Evolutionary conservation across 2,797 vertebrate genomes (phyloP), one percentile per base, ranked within the genome.

Genomic region (Macropodus opercularis): DNA sequence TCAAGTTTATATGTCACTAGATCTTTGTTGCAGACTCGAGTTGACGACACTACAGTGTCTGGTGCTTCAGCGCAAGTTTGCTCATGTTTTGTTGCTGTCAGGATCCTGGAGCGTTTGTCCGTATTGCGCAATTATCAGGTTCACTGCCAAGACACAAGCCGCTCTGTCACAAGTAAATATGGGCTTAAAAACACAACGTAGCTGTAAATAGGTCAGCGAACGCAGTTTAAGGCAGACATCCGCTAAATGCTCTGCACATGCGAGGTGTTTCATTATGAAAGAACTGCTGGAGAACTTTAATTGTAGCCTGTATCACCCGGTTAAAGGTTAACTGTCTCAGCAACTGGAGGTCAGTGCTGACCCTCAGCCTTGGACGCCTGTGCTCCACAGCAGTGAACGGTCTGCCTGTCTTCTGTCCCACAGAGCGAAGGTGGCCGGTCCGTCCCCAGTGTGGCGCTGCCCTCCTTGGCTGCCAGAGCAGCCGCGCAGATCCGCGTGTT

Each of bases 401-500:
- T 62, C 24, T 41, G 0, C 13, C 26, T 35, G 18, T 19, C 52
- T 22, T 42, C 32, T 65, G 75, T 34, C 40, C 64, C 78, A 75
- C 1, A 63, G 63, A 38, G 58, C 55, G 29, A 44, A 66, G 74
- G 73, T 77, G 72, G 61, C 62, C 61, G 68, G 72, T 65, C 53
- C 66, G 26, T 81, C 80, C 82, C 70, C 58, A n/a, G 83, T 47
- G 83, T 58, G 72, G 47, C 54, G 42, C 80, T 69, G 78, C 48
- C 67, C 83, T 90, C 79, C 81, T 91, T 90, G 90, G 84, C 70
- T 88, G 81, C n/a, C 47, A 50, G 54, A 48, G 61, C 57, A 62
- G 64, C 56, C 29, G 74, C 65, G 63, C 57, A 55, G 72, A 35
- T 62, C 44, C 13, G 78, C 75, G 85, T 92, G 90, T 91, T 91